Base-by-base conservation (phyloP, 2,113 vertebrate species). In the Anhinga rufa region DNA sequence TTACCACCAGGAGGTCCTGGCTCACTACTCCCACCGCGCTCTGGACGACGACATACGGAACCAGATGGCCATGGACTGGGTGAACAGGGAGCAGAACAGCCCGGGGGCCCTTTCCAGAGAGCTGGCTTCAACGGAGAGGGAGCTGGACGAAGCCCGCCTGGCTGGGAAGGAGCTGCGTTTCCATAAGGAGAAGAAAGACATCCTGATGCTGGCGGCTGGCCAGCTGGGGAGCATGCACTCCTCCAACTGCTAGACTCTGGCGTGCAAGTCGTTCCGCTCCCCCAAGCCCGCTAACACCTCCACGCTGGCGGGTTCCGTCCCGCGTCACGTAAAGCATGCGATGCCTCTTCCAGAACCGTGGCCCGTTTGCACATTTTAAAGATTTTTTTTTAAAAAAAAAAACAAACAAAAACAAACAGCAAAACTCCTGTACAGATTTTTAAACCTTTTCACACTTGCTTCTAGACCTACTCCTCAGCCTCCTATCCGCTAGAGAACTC, bases 181-280 rank as follows among this genome's bases (percentile, higher is more conserved):
- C 98, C 99, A 99, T 89, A 99, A 99, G 97, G 99, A 99, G 98
- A 99, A 99, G 98, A 99, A 99, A 81, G 99, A 99, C 97, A 99
- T 99, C 98, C 98, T 99, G 92, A 98, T 99, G 98, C 93, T 99
- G 94, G 99, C 99, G 0, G 98, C 99, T 4, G 99, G 99, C 77
- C 99, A 99, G 95, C 95, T 99, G 96, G 99, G 98, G 42, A 98
- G 98, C 68, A 97, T 98, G 1, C 99, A 99, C 77, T 97, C 99
- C 38, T 98, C 98, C 62, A 97, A 86, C 82, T 98, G 98, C 96
- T 99, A 96, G 88, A 72, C 38, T 22, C 14, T 9, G 1, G 2
- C 7, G 21, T 2, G 34, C 11, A 1, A 9, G 38, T 17, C 20
- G 1, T n/a, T 24, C 68, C 5, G 4, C 60, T 8, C 19, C 70